phyloP scores from a whole-genome alignment of 2,113 vertebrate species.

The Erythrolamprus reginae region DNA sequence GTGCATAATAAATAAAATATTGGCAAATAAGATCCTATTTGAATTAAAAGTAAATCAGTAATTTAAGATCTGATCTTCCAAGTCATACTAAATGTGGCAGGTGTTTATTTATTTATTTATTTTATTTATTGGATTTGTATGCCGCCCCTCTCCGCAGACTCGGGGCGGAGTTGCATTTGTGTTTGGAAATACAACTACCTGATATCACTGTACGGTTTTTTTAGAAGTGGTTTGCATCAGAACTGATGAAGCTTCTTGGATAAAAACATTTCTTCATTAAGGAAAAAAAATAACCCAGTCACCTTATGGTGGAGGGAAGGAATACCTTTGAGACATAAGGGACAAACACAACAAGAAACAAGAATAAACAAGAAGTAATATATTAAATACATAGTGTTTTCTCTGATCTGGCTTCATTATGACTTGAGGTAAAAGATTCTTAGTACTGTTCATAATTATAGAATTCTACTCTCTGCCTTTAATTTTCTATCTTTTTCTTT shows the following conservation, averaged over 20 bases:
- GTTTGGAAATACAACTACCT: conserved; percentile 14
- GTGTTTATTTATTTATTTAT: too few species aligned
- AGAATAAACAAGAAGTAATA: too few species aligned
- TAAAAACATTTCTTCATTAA: background rate
- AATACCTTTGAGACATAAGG: background rate
- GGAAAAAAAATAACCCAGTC: background rate
- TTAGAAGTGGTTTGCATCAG: background rate
- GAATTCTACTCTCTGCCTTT: background rate
- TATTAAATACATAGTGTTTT: background rate
- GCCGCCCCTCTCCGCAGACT: too few species aligned
- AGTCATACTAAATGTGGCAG: conserved; percentile 14
- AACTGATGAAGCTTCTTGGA: background rate
- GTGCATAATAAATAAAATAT: background rate
- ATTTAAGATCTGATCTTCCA: conserved; percentile 34
- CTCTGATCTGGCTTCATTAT: background rate
- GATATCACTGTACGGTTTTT: background rate
- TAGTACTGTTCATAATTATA: background rate
- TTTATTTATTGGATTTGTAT: too few species aligned
- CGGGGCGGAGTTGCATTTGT: conserved; percentile 14
- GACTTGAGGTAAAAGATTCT: background rate
- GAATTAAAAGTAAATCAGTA: conserved; percentile 22
- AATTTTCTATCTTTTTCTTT: background rate
- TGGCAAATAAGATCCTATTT: conserved; percentile 10
- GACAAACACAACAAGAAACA: background rate
- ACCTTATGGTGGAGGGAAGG: rapidly evolving